Evolutionary conservation across 2,888 invertebrate genomes (phyloP).

Genomic region (Drosophila neonasuta): DNA sequence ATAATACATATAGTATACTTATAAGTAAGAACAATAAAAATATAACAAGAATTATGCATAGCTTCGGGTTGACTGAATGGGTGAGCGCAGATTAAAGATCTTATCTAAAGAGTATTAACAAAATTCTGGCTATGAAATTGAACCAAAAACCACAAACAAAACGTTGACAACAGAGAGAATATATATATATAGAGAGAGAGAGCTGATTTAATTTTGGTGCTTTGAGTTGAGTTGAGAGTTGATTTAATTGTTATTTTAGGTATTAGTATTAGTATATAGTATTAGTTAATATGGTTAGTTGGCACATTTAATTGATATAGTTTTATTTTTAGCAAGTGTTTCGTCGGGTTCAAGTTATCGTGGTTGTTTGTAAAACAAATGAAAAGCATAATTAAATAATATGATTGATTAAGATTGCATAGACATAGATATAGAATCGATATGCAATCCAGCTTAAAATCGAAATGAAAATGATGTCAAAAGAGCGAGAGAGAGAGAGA

Average conservation of each 20-base stretch:
- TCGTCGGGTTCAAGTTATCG: slow-evolving; percentile 82
- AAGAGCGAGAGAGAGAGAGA: neutral
- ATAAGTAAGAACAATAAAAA: slow-evolving; percentile 3
- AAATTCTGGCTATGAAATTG: slow-evolving; percentile 65
- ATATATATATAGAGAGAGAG: slow-evolving; percentile 8
- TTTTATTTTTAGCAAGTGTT: slow-evolving; percentile 79
- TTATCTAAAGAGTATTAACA: slow-evolving; percentile 42
- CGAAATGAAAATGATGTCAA: slow-evolving; percentile 27
- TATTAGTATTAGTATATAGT: slow-evolving; percentile 40
- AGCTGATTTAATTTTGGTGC: slow-evolving; percentile 49
- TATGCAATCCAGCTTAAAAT: slow-evolving; percentile 24
- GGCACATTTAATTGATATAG: slow-evolving; percentile 51
- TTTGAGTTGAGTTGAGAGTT: slow-evolving; percentile 30
- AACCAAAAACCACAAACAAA: slow-evolving; percentile 16
- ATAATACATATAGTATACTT: neutral
- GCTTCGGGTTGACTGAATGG: slow-evolving; percentile 33
- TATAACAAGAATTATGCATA: slow-evolving; percentile 42
- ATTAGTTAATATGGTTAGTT: slow-evolving; percentile 37
- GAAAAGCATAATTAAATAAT: slow-evolving; percentile 46
- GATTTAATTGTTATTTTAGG: slow-evolving; percentile 32
- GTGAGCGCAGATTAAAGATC: slow-evolving; percentile 27
- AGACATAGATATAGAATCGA: slow-evolving; percentile 15
- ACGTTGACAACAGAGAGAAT: slow-evolving; percentile 13
- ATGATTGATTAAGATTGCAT: slow-evolving; percentile 19
- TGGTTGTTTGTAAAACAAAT: slow-evolving; percentile 57